phyloP scores from a whole-genome alignment of 2,888 invertebrate genomes.

The Trypoxylon attenuatum region DNA sequence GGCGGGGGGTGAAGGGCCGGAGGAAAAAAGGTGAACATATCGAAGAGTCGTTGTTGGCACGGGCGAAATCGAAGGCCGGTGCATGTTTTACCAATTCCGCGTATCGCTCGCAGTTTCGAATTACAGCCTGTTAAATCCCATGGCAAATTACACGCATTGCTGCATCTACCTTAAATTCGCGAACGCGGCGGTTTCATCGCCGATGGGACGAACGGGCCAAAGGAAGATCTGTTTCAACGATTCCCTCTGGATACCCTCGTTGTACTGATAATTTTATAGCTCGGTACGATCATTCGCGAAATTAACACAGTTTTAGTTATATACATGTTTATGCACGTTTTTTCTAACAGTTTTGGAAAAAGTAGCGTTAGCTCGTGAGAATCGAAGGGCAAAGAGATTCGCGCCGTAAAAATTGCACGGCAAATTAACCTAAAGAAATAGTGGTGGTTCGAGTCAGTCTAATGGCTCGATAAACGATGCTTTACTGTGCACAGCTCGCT shows the following conservation, averaged over 20 bases:
- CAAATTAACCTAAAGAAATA: constrained; percentile 54
- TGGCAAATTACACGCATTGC: constrained; percentile 31
- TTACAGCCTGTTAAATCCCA: constrained; percentile 31
- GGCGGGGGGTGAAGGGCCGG: no score
- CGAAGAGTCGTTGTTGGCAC: no score
- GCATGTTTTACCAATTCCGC: constrained; percentile 28
- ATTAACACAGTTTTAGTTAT: constrained; percentile 29
- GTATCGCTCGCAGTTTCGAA: constrained; percentile 23
- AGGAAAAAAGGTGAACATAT: no score
- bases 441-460: constrained; percentile 35
- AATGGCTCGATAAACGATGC: constrained; percentile 55
- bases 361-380: no score
- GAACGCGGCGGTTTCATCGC: constrained; percentile 28
- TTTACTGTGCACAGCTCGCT: constrained; percentile 42
- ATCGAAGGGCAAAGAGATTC: no score
- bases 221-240: no score
- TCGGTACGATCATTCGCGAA: constrained; percentile 35
- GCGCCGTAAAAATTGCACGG: constrained; percentile 48
- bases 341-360: no score
- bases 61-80: no score
- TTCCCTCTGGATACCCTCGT: no score
- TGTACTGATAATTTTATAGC: constrained; percentile 39
- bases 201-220: constrained; percentile 9
- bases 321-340: no score
- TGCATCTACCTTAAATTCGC: constrained; percentile 26